Conservation (phyloP, 1,140 invertebrate genomes). For the Lasioglossum albipes region DNA sequence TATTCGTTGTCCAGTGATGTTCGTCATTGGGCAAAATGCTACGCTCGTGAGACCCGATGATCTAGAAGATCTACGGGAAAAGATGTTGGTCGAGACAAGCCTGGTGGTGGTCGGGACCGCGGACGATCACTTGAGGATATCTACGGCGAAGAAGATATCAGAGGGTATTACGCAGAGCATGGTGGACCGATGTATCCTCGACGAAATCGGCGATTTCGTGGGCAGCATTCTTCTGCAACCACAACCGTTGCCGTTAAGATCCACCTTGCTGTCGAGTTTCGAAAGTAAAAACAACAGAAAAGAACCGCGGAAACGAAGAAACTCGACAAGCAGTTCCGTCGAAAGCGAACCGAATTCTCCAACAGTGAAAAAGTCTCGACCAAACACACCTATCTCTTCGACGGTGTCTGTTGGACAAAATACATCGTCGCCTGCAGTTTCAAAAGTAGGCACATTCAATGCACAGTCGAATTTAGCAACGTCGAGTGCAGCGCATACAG, state of each 20-base stretch:
- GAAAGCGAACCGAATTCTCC: constrained; percentile 81
- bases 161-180: constrained; percentile 91
- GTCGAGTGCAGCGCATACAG: constrained; percentile 66
- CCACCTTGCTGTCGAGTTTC: constrained; percentile 66
- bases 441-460: constrained; percentile 72
- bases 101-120: constrained; percentile 91
- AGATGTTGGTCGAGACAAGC: constrained; percentile 88
- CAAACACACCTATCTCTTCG: constrained; percentile 69
- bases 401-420: constrained; percentile 59
- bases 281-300: constrained; percentile 66
- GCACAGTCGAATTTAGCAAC: constrained; percentile 56
- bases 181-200: constrained; percentile 89
- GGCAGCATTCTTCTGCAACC: constrained; percentile 82
- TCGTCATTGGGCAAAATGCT: constrained; percentile 90
- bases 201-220: constrained; percentile 84
- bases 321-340: constrained; percentile 81
- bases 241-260: constrained; percentile 81
- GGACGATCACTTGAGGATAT: constrained; percentile 88
- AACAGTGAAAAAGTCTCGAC: constrained; percentile 73
- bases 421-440: constrained; percentile 67
- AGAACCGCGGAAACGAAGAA: constrained; percentile 74
- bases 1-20: constrained; percentile 87
- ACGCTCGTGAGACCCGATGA: constrained; percentile 84
- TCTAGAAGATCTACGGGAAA: constrained; percentile 88
- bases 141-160: constrained; percentile 84